A percentile compares a stretch with the other conserved stretches of the same genome.
Evolutionary conservation across 1,140 invertebrate species (phyloP).

Genomic region (Apocrypta bakeri): DNA sequence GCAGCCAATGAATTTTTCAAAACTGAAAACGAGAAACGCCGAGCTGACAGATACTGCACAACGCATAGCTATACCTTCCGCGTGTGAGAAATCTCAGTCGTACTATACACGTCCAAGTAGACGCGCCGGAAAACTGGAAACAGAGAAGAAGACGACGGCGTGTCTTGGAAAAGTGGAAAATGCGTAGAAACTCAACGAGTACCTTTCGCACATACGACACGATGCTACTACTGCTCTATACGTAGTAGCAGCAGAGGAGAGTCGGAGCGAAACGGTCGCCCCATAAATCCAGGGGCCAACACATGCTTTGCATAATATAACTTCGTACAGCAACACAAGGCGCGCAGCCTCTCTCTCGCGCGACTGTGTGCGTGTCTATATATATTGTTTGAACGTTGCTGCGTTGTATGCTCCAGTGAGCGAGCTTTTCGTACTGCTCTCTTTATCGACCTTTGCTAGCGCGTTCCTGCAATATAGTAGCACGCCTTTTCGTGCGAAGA

Average conservation of each 20-base stretch:
- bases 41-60: too few species aligned
- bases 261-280: constrained; percentile 66
- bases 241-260: background rate
- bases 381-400: background rate
- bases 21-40: background rate
- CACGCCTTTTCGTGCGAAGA: constrained; percentile 13
- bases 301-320: constrained; percentile 74
- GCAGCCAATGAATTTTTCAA: background rate
- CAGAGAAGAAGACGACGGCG: background rate
- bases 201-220: background rate
- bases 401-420: constrained; percentile 44
- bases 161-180: constrained; percentile 30
- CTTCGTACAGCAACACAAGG: constrained; percentile 58
- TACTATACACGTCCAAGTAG: constrained; percentile 5
- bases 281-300: constrained; percentile 70
- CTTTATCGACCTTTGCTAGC: constrained; percentile 45
- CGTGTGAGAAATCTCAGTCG: constrained; percentile 21
- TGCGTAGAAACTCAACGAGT: background rate
- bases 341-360: constrained; percentile 55
- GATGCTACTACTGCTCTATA: background rate
- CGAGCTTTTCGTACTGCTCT: constrained; percentile 46
- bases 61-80: background rate
- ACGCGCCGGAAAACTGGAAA: constrained; percentile 36
- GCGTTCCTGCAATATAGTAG: background rate
- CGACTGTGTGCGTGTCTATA: constrained; percentile 41